Evolutionary conservation across 2,797 vertebrate species (phyloP), one percentile per base, ranked within the genome.

Genomic region (Rhabdophis nuchalis): DNA sequence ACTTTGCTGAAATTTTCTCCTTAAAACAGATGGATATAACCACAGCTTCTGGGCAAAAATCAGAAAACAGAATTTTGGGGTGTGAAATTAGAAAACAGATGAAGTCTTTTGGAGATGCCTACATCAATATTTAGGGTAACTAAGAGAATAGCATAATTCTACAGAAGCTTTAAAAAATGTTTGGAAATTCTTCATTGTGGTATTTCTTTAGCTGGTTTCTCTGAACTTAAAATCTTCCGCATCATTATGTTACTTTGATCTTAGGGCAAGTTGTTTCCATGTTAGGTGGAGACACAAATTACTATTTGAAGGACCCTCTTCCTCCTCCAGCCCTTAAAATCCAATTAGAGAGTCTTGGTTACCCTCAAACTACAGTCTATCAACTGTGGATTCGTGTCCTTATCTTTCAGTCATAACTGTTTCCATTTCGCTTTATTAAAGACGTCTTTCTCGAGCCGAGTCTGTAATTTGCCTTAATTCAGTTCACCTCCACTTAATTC

Each of bases 401-500:
- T 61, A 46, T 57, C 57, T 93, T 85, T 88, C 86, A 90, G 54
- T 91, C 92, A 88, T 90, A 90, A 90, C 61, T 50, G 54, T 88
- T 91, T 91, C 89, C 56, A 87, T 90, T 93, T 88, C 25, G 25
- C 32, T 93, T 88, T 88, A 93, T 91, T 88, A 57, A 86, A 64
- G 36, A 36, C 20, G 1, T 16, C 86, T 86, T 90, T 61, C 68
- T 57, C 25, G 89, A 88, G 68, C 91, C 64, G 68, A 88, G 85
- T 88, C 89, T 85, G 25, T 93, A 91, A 91, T 91, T 88, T 93
- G 86, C 86, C 53, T 85, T 91, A 91, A 93, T 93, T 91, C 92
- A 56, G 68, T 93, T 91, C 86, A 88, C 92, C 86, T 90, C 90
- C 92, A 85, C 90, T 93, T 90, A 91, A 93, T 93, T 93, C 88